Evolutionary conservation across 2,797 vertebrate genomes (phyloP).

Genomic region (Acanthornis magna): DNA sequence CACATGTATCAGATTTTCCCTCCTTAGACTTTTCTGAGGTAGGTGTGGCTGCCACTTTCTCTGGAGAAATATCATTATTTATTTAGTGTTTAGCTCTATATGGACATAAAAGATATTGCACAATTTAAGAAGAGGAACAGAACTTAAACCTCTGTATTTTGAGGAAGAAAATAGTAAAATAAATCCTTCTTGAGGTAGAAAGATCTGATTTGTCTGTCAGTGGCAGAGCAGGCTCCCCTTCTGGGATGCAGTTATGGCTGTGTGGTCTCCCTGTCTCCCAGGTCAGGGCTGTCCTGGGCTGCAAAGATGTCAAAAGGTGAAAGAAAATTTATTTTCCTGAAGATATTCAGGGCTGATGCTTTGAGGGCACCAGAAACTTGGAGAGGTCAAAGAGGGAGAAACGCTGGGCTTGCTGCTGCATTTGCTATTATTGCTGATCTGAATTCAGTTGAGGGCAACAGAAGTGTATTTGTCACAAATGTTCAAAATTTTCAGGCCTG

Average conservation of each 20-base stretch:
- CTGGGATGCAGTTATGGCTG: background rate
- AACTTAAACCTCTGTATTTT: background rate
- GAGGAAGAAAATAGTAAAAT: background rate
- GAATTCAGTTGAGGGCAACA: background rate
- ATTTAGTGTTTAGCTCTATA: fast-evolving
- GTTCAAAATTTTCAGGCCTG: background rate
- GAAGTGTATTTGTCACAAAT: background rate
- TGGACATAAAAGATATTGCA: no score
- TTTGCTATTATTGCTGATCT: background rate
- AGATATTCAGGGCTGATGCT: background rate
- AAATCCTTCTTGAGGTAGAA: background rate
- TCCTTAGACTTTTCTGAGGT: background rate
- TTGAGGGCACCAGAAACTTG: background rate
- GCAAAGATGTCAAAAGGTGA: background rate
- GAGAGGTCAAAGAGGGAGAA: background rate
- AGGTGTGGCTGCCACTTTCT: background rate
- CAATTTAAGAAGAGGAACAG: background rate
- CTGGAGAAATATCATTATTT: background rate
- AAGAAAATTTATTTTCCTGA: background rate
- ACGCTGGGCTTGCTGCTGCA: background rate
- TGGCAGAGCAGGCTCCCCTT: background rate
- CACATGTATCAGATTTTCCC: background rate
- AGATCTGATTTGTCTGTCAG: background rate
- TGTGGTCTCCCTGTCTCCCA: background rate
- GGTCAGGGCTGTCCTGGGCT: background rate